Conservation (phyloP, 1,140 invertebrate species). For the Saccostrea cuccullata region DNA sequence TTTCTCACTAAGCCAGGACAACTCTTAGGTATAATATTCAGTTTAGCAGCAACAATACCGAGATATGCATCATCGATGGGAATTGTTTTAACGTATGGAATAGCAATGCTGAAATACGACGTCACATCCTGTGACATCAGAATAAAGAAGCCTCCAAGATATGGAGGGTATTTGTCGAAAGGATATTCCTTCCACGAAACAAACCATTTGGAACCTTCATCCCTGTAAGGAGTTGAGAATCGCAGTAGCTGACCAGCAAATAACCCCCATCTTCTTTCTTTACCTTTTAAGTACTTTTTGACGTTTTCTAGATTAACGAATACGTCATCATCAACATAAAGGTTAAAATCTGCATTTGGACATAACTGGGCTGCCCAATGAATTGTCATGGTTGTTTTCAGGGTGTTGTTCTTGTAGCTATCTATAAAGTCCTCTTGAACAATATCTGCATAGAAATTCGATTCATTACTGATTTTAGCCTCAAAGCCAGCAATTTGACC, state of each 20-base stretch:
- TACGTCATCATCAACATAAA: conserved; percentile 52
- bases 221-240: neutral
- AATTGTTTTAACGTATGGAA: conserved; percentile 47
- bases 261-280: neutral
- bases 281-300: neutral
- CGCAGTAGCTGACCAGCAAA: conserved; percentile 28
- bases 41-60: conserved; percentile 47
- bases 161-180: conserved; percentile 40
- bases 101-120: conserved; percentile 25
- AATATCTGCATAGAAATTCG: conserved; percentile 6
- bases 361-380: conserved; percentile 46
- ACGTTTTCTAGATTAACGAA: conserved; percentile 44
- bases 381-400: conserved; percentile 49
- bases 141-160: conserved; percentile 43
- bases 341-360: neutral
- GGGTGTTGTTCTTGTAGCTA: conserved; percentile 45
- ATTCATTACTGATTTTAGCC: conserved; percentile 16
- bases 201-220: conserved; percentile 37
- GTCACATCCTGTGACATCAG: conserved; percentile 27
- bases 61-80: conserved; percentile 45
- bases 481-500: neutral
- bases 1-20: neutral
- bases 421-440: conserved; percentile 53
- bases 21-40: neutral
- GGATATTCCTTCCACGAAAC: conserved; percentile 44